Conservation (phyloP, 2,888 invertebrate genomes). For the Notodonta dromedarius region DNA sequence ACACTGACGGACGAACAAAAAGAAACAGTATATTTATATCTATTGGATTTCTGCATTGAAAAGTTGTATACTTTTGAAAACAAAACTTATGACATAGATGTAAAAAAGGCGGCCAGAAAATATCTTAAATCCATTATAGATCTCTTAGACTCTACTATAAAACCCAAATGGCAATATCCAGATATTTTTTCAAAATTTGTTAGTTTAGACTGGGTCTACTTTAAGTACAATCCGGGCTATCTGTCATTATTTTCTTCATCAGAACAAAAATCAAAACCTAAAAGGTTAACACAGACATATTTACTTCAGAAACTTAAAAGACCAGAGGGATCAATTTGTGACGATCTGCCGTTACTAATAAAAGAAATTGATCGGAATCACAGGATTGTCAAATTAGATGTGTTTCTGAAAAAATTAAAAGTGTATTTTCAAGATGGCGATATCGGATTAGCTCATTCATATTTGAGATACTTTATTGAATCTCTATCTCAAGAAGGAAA, state of each 20-base stretch:
- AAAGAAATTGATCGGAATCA: conserved; percentile 6
- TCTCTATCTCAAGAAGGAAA: conserved; percentile 17
- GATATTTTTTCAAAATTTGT: conserved; percentile 42
- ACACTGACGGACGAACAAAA: too few species aligned
- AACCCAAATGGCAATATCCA: conserved; percentile 43
- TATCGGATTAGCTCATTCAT: conserved; percentile 32
- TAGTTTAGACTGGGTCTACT: conserved; percentile 31
- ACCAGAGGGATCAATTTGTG: too few species aligned
- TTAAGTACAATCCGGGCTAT: too few species aligned
- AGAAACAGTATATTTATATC: conserved; percentile 12
- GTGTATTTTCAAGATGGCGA: conserved; percentile 51
- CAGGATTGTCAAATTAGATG: conserved; percentile 28
- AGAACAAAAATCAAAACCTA: too few species aligned
- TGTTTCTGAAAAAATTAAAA: conserved; percentile 48
- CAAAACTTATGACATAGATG: conserved; percentile 24
- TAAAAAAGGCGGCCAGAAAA: conserved; percentile 25
- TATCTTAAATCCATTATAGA: conserved; percentile 27
- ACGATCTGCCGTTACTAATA: too few species aligned
- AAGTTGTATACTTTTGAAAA: conserved; percentile 32
- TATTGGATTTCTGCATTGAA: conserved; percentile 34
- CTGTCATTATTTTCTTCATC: too few species aligned
- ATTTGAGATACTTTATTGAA: conserved; percentile 35
- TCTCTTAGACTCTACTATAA: conserved; percentile 37
- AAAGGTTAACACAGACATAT: too few species aligned
- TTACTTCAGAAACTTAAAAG: too few species aligned